phyloP scores from a whole-genome alignment of 2,113 vertebrate species.

The Tetrax tetrax region DNA sequence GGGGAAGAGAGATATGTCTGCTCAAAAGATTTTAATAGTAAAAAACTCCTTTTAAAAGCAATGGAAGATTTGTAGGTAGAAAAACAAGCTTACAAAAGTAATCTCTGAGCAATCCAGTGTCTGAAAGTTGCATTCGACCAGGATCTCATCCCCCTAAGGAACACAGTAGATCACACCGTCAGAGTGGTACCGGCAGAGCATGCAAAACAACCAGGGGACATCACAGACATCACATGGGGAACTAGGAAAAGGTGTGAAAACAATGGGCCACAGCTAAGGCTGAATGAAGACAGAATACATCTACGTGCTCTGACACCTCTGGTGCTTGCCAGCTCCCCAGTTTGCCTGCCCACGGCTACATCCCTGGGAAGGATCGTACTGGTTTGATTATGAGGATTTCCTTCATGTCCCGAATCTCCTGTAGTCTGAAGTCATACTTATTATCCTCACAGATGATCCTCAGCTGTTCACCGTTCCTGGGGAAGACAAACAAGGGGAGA shows the following conservation, averaged over 20 bases:
- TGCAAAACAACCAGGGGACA: neutral
- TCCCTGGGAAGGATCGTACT: neutral
- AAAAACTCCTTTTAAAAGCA: neutral
- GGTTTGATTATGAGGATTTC: conserved; percentile 68
- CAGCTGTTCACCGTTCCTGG: conserved; percentile 79
- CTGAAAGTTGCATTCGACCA: conserved; percentile 66
- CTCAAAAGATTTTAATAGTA: neutral
- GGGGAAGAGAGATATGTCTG: neutral
- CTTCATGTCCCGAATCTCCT: conserved; percentile 73
- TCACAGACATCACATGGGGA: neutral
- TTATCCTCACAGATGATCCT: conserved; percentile 76
- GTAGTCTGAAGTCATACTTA: conserved; percentile 81
- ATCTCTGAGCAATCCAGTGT: conserved; percentile 37
- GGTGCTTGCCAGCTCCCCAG: neutral
- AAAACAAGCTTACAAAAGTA: conserved; percentile 66
- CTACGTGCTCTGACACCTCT: neutral
- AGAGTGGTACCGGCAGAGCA: neutral
- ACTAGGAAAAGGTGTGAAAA: neutral
- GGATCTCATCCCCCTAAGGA: conserved; percentile 68
- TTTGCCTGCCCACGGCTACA: neutral
- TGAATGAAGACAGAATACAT: neutral
- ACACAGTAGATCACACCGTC: neutral
- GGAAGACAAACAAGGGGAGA: neutral
- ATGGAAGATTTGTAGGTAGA: neutral
- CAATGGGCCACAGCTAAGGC: neutral